Evolutionary conservation across 1,140 invertebrate species (phyloP), one percentile per base, ranked within the genome.

Genomic region (Zaprionus taronus): DNA sequence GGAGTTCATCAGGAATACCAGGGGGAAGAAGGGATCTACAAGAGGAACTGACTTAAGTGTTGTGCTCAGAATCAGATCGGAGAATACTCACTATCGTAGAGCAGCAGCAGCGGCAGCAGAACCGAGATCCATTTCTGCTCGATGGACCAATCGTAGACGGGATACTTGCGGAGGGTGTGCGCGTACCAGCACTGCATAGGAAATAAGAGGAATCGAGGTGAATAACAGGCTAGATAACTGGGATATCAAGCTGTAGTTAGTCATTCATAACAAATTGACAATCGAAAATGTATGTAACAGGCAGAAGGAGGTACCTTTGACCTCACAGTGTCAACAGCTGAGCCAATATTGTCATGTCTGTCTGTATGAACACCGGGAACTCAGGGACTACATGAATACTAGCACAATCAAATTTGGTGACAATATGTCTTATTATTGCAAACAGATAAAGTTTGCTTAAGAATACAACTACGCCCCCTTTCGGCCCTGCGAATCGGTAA

Each of bases 111-210:
- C n/a, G 98, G 97, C 71, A 99, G 93, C 26, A 99, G 94, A 24
- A 98, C 93, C 1, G 97, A 97, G 83, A 99, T 96, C 98, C 98
- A 99, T 93, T 98, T 98, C 91, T 99, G 98, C 93, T 99, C 98
- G 80, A 99, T 98, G 5, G 98, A 98, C 98, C 98, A 99, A 93
- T 99, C 98, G 79, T 96, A 95, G 4, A 98, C 94, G 0, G 96
- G 95, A 94, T 98, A 99, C 92, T 97, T 98, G 84, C 97, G 94
- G 62, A 99, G 93, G 0, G 96, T 96, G 93, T 98, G 96, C 5
- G 96, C 96, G 93, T 98, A 99, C 96, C 97, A 98, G 92, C 97
- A 98, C 98, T 99, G 93, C 5, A 17, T 51, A 26, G 9, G 2
- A 14, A 4, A 24, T n/a, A 44, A 11, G 24, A 41, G 12, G 9